Percentiles rank a stretch among this genome's conserved stretches.
These are phyloP conservation scores for Brachionichthys hirsutus DNA, from an alignment of 2,113 vertebrate species.

Conservation along the genomic window DNA sequence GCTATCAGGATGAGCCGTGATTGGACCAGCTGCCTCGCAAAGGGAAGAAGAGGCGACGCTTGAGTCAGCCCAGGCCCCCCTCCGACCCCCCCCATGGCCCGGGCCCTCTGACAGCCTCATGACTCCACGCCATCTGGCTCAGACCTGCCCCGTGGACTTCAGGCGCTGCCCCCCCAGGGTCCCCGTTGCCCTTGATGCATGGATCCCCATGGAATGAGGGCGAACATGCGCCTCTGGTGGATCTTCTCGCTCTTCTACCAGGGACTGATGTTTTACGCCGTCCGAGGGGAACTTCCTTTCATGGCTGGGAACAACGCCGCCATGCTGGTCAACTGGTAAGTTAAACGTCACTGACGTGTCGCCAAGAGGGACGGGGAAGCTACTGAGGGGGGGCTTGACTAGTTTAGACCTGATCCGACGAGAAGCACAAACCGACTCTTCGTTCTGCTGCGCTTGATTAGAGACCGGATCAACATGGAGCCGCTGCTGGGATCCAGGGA, in stretches of 20 bases:
- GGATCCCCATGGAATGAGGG: constrained; percentile 60
- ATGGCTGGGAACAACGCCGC: constrained; percentile 89
- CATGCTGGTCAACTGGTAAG: constrained; percentile 96
- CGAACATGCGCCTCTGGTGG: constrained; percentile 81
- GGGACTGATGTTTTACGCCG: constrained; percentile 71
- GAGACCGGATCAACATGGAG: too few species aligned
- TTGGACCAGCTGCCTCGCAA: constrained; percentile 11
- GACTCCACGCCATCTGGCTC: constrained; percentile 49
- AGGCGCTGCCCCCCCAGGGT: constrained; percentile 44
- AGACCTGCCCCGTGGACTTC: constrained; percentile 20
- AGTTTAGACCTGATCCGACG: too few species aligned
- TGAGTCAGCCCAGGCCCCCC: too few species aligned
- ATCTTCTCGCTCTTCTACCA: constrained; percentile 77
- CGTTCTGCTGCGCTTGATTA: too few species aligned
- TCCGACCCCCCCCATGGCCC: constrained; percentile 8
- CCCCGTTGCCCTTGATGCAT: constrained; percentile 66
- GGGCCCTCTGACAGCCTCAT: constrained; percentile 58
- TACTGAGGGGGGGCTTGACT: too few species aligned
- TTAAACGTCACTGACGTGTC: constrained; percentile 4
- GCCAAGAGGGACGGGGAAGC: too few species aligned
- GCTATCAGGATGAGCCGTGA: constrained; percentile 31
- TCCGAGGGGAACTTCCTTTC: constrained; percentile 86
- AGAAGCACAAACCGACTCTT: too few species aligned
- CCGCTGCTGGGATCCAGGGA: too few species aligned
- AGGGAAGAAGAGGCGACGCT: constrained; percentile 11